Evolutionary conservation across 2,113 vertebrate species (phyloP), one percentile per base, ranked within the genome.

Genomic region (Eolophus roseicapilla): DNA sequence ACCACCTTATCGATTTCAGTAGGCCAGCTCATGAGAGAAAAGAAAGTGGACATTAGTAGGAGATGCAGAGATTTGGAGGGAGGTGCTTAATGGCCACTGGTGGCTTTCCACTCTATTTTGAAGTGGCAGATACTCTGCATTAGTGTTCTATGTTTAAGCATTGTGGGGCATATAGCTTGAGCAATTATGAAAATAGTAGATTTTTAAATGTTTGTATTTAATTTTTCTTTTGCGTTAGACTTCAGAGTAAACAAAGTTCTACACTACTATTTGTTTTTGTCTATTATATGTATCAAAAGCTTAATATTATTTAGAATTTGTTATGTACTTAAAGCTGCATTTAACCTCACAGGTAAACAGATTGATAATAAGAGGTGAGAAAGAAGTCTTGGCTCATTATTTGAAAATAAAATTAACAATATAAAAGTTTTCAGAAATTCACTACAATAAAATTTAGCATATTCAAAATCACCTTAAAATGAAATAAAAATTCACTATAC

Each of bases 241-340:
- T 78, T 83, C 16, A 76, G 52, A 77, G 18, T 46, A 64, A 80
- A 53, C 8, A 1, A 43, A 55, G 4, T 65, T 77, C 86, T 90
- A 88, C 24, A 43, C 0, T 91, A 2, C 53, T 83, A 5, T 94
- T 97, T 97, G 75, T 33, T 96, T 97, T 97, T 95, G 74, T 82
- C 92, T 88, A 67, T 95, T 96, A 92, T 88, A 85, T 71, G 43
- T 95, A 94, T 73, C n/a, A 84, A 96, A 97, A 97, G 49, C 24
- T 82, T 94, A 94, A 95, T 95, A 80, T 52, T 96, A 93, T 95
- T 97, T 95, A 96, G 97, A 91, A 91, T 96, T 95, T 92, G 9
- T 88, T 93, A 85, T 50, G 24, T 84, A 71, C 69, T 97, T 97
- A 82, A 97, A 96, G 85, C 47, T 90, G 82, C 93, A 95, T 95